Base-by-base conservation (phyloP, 2,113 vertebrate species). In the Machaerirhynchus nigripectus region DNA sequence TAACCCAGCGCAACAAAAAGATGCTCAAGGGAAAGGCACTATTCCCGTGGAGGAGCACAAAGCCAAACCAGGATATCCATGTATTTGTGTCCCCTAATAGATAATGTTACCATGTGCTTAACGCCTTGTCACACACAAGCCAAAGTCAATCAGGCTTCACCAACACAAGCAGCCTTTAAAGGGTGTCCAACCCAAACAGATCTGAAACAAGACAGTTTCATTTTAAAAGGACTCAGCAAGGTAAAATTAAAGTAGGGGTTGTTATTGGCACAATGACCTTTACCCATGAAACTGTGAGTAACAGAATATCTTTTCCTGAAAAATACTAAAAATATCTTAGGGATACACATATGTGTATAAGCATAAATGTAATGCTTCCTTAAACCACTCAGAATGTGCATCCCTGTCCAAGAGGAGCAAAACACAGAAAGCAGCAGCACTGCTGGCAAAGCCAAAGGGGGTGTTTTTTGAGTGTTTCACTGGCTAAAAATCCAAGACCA, bases 111-210 rank as follows among this genome's bases (percentile, higher is more conserved):
- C 4, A 4, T 12, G 64, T 15, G 27, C 1, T 3, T 49, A 81
- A 87, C 1, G 7, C 75, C 60, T 28, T 35, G 76, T 73, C 22
- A 3, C 67, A 47, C 55, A 35, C 46, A n/a, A 55, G 79, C 68
- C 87, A 85, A 94, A 95, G 82, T 61, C 90, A 78, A 86, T 73
- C 73, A 75, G 68, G 31, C 83, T 92, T 44, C 69, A 84, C 33
- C 3, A 82, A 89, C 26, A 46, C 42, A 55, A 74, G 46, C 53
- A 69, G 90, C 68, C 71, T 53, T 68, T 53, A 71, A 68, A 74
- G 70, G 78, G 27, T 50, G 33, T 42, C 60, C 76, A 88, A 56
- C 17, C 22, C 92, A 93, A 95, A 88, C 49, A 74, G 31, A 65
- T 33, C 35, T 26, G 33, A 73, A 91, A 64, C 28, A 26, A 80